These are phyloP conservation scores for Cerastis leucographa DNA, from an alignment of 2,888 invertebrate genomes.

Conservation along the genomic window DNA sequence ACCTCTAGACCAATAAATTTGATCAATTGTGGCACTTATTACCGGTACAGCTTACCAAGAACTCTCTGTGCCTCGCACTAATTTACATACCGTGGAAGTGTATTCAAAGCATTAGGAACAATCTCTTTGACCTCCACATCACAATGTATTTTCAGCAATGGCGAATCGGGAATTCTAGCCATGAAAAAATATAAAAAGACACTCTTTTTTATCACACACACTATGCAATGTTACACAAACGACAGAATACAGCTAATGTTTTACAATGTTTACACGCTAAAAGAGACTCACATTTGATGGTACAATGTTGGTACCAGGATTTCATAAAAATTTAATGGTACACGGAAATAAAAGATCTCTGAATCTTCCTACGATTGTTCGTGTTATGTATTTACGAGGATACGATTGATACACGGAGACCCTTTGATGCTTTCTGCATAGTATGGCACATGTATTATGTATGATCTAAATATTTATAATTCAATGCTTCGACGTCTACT, in stretches of 20 bases:
- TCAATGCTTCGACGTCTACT: constrained; percentile 37
- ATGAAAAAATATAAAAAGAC: constrained; percentile 3
- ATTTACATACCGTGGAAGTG: not conserved
- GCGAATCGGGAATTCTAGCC: not conserved
- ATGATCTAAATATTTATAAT: constrained; percentile 54
- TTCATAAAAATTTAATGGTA: constrained; percentile 60
- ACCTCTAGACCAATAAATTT: not conserved
- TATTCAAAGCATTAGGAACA: not conserved
- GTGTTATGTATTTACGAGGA: constrained; percentile 60
- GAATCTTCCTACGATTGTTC: constrained; percentile 52
- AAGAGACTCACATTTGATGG: constrained; percentile 56
- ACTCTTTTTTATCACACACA: constrained; percentile 6
- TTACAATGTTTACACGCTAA: constrained; percentile 69
- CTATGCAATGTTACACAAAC: constrained; percentile 36
- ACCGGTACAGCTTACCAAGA: not conserved
- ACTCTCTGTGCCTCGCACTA: too few species aligned
- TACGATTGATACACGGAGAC: constrained; percentile 56
- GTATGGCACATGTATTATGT: constrained; percentile 29
- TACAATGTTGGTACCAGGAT: constrained; percentile 54
- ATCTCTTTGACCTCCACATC: not conserved
- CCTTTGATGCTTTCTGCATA: constrained; percentile 54
- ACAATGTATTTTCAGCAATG: not conserved
- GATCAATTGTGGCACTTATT: not conserved
- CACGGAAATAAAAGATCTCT: constrained; percentile 60
- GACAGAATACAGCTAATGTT: constrained; percentile 64